Evolutionary conservation across 2,797 vertebrate genomes (phyloP).

Genomic region (Phoeniculus purpureus): DNA sequence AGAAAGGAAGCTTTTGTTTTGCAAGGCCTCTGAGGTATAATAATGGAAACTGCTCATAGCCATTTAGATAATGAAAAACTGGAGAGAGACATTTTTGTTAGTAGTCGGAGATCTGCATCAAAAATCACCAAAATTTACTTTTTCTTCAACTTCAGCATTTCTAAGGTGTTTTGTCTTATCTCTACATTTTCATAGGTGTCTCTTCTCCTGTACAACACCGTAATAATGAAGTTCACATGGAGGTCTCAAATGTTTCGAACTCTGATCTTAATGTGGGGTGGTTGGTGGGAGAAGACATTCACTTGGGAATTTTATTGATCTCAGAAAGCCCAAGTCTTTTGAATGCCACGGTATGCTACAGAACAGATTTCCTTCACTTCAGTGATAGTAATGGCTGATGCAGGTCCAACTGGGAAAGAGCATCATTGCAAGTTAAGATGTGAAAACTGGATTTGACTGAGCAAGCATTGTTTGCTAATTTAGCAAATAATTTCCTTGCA

Average conservation of each 20-base stretch:
- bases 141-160: not conserved
- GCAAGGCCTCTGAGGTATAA: not conserved
- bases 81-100: not conserved
- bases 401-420: not conserved
- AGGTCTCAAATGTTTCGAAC: not conserved
- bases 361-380: not conserved
- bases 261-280: not conserved
- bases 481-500: constrained; percentile 33
- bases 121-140: not conserved
- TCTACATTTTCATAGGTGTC: not conserved
- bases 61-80: not conserved
- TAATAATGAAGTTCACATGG: not conserved
- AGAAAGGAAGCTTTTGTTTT: not conserved
- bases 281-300: not conserved
- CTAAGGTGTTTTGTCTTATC: not conserved
- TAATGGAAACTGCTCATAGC: not conserved
- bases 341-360: not conserved
- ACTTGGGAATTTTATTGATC: not conserved
- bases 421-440: not conserved
- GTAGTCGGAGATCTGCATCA: not conserved
- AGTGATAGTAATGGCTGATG: not conserved
- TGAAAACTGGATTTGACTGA: constrained; percentile 32
- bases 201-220: not conserved
- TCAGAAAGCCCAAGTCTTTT: not conserved
- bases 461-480: constrained; percentile 32